phyloP scores from a whole-genome alignment of 2,113 vertebrate genomes.

The Clarias magur region DNA sequence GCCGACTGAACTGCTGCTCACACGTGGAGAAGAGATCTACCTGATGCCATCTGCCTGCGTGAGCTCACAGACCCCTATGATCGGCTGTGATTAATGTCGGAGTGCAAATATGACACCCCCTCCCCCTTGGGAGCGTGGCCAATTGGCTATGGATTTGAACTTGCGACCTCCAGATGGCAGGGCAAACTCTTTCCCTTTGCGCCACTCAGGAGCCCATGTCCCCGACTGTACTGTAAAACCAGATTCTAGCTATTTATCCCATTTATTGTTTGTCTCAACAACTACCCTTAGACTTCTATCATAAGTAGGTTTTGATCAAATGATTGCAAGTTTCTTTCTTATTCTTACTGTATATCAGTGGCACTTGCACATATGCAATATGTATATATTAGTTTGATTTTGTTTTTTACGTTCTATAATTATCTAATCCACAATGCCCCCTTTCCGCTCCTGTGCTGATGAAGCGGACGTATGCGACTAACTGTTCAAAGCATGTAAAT shows the following conservation, averaged over 20 bases:
- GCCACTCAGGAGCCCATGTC: no score
- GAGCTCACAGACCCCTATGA: no score
- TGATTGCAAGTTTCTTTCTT: not conserved
- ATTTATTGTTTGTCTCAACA: not conserved
- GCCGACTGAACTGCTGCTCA: no score
- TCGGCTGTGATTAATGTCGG: no score
- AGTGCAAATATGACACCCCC: no score
- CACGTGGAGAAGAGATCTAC: no score
- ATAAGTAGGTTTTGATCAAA: not conserved
- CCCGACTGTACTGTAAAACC: not conserved
- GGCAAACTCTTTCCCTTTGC: no score
- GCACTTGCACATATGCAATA: not conserved
- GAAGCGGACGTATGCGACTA: not conserved
- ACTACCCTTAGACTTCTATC: not conserved
- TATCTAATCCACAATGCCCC: not conserved
- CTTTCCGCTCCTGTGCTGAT: not conserved
- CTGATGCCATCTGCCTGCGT: no score
- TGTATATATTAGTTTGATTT: not conserved
- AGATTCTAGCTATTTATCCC: not conserved
- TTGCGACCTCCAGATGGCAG: no score
- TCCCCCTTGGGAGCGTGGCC: no score
- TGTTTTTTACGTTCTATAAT: not conserved
- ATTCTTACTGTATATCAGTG: not conserved
- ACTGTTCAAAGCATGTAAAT: not conserved
- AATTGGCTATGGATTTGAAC: no score